Evolutionary conservation across 2,888 invertebrate genomes (phyloP).

Genomic region (Drosophila prostipennis): DNA sequence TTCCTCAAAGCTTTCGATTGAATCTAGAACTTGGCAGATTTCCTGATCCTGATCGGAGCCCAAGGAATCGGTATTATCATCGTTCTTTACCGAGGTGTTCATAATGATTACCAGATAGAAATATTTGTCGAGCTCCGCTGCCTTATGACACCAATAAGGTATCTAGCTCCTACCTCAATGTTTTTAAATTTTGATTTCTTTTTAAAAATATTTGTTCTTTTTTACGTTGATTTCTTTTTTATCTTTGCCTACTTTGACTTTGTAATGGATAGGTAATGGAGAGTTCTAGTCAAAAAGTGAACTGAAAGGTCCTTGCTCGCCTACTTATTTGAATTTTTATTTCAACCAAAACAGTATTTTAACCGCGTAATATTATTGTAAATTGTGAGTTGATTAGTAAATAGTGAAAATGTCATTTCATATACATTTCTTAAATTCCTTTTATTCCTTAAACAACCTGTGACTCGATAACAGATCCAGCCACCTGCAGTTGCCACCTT

Average conservation of each 20-base stretch:
- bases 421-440: background rate
- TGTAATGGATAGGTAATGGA: background rate
- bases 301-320: no score
- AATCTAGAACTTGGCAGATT: background rate
- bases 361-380: no score
- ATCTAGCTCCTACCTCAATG: conserved; percentile 20
- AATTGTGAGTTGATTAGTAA: no score
- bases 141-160: conserved; percentile 8
- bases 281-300: no score
- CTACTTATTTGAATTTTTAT: no score
- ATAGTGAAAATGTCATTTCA: no score
- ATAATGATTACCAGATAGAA: conserved; percentile 15
- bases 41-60: conserved; percentile 11
- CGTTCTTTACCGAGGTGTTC: conserved; percentile 7
- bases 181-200: conserved; percentile 11
- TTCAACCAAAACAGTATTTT: no score
- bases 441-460: background rate
- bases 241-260: background rate
- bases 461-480: background rate
- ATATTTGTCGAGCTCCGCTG: conserved; percentile 4
- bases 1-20: conserved; percentile 19
- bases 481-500: conserved; percentile 1
- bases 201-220: background rate
- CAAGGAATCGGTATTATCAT: background rate
- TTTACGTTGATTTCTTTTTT: background rate